A percentile compares a stretch with the other conserved stretches of the same genome.
These are phyloP conservation scores for Oncorhynchus keta DNA, from an alignment of 2,113 vertebrate species.

Conservation along the genomic window DNA sequence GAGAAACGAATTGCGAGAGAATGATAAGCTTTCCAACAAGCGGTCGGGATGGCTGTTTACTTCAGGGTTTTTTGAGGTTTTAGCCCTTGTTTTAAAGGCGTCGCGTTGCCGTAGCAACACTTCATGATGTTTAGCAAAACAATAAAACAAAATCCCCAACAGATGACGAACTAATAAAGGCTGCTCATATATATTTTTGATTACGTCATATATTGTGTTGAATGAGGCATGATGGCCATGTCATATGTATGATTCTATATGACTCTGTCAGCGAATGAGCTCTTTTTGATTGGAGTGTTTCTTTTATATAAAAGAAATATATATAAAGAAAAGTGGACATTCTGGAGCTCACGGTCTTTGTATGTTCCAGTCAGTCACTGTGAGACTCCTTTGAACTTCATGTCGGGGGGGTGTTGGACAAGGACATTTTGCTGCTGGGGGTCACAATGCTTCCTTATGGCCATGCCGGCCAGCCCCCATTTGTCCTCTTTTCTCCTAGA, in stretches of 20 bases:
- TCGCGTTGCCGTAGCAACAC: conserved; percentile 56
- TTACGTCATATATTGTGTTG: conserved; percentile 51
- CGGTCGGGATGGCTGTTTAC: conserved; percentile 41
- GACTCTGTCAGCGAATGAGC: conserved; percentile 46
- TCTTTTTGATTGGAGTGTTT: conserved; percentile 53
- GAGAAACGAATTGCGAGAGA: conserved; percentile 46
- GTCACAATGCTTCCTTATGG: conserved; percentile 13
- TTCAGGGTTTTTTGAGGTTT: conserved; percentile 55
- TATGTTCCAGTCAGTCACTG: conserved; percentile 46
- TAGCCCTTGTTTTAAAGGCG: conserved; percentile 60
- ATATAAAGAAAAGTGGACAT: conserved; percentile 34
- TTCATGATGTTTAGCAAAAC: conserved; percentile 56
- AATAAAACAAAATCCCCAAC: conserved; percentile 19
- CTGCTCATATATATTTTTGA: conserved; percentile 69
- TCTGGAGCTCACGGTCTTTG: conserved; percentile 10
- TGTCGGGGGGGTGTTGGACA: conserved; percentile 37
- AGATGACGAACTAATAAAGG: conserved; percentile 50
- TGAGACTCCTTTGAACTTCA: conserved; percentile 31
- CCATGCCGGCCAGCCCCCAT: conserved; percentile 16
- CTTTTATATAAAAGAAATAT: conserved; percentile 38
- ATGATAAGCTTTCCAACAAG: conserved; percentile 37
- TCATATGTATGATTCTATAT: conserved; percentile 46
- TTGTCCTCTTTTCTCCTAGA: conserved; percentile 35
- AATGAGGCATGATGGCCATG: conserved; percentile 31
- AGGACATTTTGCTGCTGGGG: conserved; percentile 62